phyloP scores from a whole-genome alignment of 2,888 invertebrate species.

The Drosophila atroscutellata region DNA sequence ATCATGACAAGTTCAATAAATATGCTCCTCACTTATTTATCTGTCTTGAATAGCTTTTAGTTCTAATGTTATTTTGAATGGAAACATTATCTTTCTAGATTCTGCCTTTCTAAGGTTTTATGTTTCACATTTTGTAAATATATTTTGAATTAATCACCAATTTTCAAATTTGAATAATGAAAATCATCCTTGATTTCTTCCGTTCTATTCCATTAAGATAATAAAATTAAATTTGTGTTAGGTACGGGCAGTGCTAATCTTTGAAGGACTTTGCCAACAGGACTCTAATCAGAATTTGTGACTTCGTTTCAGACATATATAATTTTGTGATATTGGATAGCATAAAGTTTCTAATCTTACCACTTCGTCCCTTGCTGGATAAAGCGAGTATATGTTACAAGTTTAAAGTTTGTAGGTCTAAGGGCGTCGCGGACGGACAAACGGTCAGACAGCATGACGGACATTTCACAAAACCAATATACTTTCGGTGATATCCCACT shows the following conservation, averaged over 20 bases:
- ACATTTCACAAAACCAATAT: not conserved
- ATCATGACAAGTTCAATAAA: not conserved
- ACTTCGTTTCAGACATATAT: not conserved
- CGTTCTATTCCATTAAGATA: not conserved
- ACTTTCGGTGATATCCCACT: not conserved
- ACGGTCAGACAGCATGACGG: not conserved
- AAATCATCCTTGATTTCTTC: not conserved
- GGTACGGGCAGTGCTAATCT: not conserved
- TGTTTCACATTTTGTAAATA: not conserved
- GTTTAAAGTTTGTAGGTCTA: not conserved
- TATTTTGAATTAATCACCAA: not conserved
- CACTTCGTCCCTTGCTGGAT: not conserved
- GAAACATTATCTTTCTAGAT: not conserved
- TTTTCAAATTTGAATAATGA: not conserved
- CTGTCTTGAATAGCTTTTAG: not conserved
- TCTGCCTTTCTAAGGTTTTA: not conserved
- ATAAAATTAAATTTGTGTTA: not conserved
- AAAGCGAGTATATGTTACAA: not conserved
- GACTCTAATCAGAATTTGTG: not conserved
- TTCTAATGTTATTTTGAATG: not conserved
- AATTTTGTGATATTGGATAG: not conserved
- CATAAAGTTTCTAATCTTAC: not conserved
- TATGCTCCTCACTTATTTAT: not conserved
- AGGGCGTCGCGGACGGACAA: not conserved
- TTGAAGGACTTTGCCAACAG: not conserved